phyloP scores from a whole-genome alignment of 2,888 invertebrate species.

The Scelioninae gen. 1 region DNA sequence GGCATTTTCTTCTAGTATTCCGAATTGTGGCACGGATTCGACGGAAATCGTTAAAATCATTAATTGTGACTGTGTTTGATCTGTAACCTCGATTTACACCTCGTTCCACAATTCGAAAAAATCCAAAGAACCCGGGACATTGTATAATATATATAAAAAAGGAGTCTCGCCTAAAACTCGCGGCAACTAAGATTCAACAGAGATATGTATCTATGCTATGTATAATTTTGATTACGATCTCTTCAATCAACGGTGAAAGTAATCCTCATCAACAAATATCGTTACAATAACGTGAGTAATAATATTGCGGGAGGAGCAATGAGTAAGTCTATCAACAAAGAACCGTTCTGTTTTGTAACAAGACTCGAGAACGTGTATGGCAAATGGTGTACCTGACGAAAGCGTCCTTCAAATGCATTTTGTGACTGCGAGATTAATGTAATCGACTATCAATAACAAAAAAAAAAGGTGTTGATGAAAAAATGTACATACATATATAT shows the following conservation, averaged over 20 bases:
- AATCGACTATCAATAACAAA: slow-evolving; percentile 49
- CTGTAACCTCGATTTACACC: no score
- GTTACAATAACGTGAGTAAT: slow-evolving; percentile 52
- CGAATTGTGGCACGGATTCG: slow-evolving; percentile 6
- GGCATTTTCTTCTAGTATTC: background rate
- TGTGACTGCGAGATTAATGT: slow-evolving; percentile 79
- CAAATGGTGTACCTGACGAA: slow-evolving; percentile 74
- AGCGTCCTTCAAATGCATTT: slow-evolving; percentile 76
- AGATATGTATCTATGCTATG: slow-evolving; percentile 68
- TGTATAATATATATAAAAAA: no score
- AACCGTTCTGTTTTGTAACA: slow-evolving; percentile 35
- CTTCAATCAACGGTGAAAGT: slow-evolving; percentile 42
- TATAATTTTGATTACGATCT: slow-evolving; percentile 65
- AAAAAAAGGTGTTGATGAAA: background rate
- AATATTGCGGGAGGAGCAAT: slow-evolving; percentile 45
- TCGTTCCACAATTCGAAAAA: slow-evolving; percentile 6
- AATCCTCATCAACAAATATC: slow-evolving; percentile 58
- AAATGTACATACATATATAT: slow-evolving; percentile 12
- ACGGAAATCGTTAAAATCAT: slow-evolving; percentile 22
- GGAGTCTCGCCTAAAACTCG: slow-evolving; percentile 21
- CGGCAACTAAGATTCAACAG: slow-evolving; percentile 65
- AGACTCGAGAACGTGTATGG: slow-evolving; percentile 35
- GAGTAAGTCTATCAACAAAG: slow-evolving; percentile 45
- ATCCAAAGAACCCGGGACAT: background rate
- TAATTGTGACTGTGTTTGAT: background rate